Evolutionary conservation across 2,888 invertebrate genomes (phyloP).

Genomic region (Choristoneura rosaceana): DNA sequence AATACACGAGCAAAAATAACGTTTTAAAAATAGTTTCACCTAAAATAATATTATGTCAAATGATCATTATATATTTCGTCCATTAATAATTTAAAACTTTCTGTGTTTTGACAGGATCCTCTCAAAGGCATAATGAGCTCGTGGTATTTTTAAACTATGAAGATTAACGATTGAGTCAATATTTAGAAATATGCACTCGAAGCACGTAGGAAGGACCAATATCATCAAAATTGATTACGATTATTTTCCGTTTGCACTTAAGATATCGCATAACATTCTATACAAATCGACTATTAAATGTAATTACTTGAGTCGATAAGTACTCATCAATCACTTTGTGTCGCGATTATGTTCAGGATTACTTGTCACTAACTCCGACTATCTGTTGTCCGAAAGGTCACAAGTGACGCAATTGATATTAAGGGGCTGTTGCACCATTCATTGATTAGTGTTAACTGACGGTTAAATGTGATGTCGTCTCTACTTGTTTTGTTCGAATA

Average conservation of each 20-base stretch:
- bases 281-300: constrained; percentile 4
- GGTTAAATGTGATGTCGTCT: too few species aligned
- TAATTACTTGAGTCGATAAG: constrained; percentile 21
- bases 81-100: too few species aligned
- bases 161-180: not conserved
- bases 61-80: too few species aligned
- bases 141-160: not conserved
- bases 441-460: too few species aligned
- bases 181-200: not conserved
- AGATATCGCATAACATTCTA: constrained; percentile 1
- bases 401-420: too few species aligned
- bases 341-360: constrained; percentile 33
- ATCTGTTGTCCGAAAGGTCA: constrained; percentile 4
- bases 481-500: too few species aligned
- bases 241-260: not conserved
- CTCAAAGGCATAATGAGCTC: not conserved
- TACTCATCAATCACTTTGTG: constrained; percentile 27
- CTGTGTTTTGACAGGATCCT: too few species aligned
- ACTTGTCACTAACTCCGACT: constrained; percentile 27
- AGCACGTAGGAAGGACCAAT: not conserved
- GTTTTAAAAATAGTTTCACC: too few species aligned
- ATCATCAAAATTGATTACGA: not conserved
- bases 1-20: too few species aligned
- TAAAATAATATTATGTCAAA: too few species aligned
- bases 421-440: too few species aligned